Evolutionary conservation across 2,888 invertebrate species (phyloP), one percentile per base, ranked within the genome.

Genomic region (Conops quadrifasciatus): DNA sequence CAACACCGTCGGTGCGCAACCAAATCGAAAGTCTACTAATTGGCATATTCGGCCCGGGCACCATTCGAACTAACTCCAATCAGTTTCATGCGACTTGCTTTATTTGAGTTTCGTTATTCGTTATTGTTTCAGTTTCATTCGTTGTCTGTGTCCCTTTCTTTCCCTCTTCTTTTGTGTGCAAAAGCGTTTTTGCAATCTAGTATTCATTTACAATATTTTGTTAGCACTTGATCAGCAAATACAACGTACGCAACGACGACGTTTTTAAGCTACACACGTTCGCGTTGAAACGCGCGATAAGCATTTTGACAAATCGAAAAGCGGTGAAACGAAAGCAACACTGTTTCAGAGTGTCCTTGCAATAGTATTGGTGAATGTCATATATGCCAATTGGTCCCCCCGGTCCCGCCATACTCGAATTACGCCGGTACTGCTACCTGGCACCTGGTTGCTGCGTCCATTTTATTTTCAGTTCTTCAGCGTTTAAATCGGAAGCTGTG

Each of bases 331-430:
- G 36, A 7, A 36, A 36, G 36, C 36, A 36, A 36, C 9, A 9
- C 4, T 36, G 4, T 7, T 36, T 36, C 36, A 36, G 11, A 59
- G 16, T 59, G 26, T 26, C 21, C 59, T 73, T 73, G 73, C 70
- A 68, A 71, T 58, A 36, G 36, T 36, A 75, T 82, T 83, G 83
- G 83, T 83, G 83, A 83, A 83, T 83, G 83, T 83, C 83, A 80
- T 80, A 79, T 79, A 82, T 82, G 83, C 82, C 83, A 82, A 83
- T 82, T 82, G 82, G 77, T 76, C 72, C 13, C 21, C 58, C 28
- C 4, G 9, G 2, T 15, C 28, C 58, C 49, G n/a, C 19, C 49
- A 11, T 15, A 58, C 13, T n/a, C 21, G 16, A n/a, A 53, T 24
- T 53, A 21, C 5, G 9, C 11, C 45, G 24, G 19, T 19, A 53